Conservation (phyloP, 2,113 vertebrate species). For the Cichladusa arquata region DNA sequence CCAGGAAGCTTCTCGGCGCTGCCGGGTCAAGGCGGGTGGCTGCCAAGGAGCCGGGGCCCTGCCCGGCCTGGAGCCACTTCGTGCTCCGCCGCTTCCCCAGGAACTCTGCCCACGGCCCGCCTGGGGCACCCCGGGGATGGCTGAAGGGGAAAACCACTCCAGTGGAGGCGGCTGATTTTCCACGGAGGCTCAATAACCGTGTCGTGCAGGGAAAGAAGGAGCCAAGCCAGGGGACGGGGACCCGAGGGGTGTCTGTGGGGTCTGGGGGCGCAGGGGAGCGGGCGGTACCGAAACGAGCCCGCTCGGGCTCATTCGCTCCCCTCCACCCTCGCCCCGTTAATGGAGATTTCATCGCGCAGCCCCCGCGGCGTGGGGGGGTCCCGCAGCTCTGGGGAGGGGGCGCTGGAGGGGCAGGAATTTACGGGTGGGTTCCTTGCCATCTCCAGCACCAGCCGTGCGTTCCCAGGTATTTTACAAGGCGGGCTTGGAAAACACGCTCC, state of each 20-base stretch:
- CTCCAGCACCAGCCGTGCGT: fast-evolving
- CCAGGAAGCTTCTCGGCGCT: neutral
- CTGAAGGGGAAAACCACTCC: neutral
- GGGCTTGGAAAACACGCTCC: neutral
- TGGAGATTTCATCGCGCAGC: neutral
- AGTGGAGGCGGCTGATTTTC: neutral
- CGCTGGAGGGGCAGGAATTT: neutral
- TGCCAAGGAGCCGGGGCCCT: neutral
- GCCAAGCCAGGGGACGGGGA: neutral
- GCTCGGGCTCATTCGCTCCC: neutral
- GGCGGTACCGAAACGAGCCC: fast-evolving
- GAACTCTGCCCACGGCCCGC: neutral
- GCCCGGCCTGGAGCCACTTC: neutral
- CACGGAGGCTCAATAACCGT: fast-evolving
- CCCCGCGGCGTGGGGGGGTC: neutral
- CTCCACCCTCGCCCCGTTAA: neutral
- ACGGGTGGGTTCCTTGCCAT: neutral
- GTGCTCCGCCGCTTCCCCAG: neutral
- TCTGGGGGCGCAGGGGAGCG: neutral
- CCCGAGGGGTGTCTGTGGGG: fast-evolving
- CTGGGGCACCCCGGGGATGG: neutral
- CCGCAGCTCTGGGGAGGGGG: neutral
- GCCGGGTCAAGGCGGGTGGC: neutral
- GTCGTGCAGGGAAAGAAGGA: fast-evolving
- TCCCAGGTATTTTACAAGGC: neutral